Evolutionary conservation across 2,888 invertebrate species (phyloP).

Genomic region (Drosophila nigritarsus): DNA sequence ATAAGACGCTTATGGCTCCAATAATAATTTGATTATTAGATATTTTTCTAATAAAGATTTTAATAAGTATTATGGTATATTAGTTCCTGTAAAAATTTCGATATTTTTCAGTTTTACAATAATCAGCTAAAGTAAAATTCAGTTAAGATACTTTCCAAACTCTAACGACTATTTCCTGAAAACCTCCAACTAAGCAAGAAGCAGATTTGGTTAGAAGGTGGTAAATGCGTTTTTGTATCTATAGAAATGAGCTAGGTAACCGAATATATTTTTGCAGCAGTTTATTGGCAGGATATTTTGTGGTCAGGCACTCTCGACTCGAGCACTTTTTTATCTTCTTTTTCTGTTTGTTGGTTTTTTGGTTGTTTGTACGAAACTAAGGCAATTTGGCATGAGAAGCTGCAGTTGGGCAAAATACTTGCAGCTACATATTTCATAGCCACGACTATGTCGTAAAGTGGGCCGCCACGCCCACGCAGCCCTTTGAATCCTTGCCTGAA

Average conservation of each 20-base stretch:
- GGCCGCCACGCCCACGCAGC: constrained; percentile 22
- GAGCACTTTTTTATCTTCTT: constrained; percentile 16
- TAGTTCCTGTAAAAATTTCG: background rate
- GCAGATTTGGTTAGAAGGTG: background rate
- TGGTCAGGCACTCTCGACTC: background rate
- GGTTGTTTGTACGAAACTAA: constrained; percentile 31
- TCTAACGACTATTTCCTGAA: background rate
- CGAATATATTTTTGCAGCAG: background rate
- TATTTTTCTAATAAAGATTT: background rate
- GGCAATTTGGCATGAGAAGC: constrained; percentile 58
- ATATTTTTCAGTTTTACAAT: background rate
- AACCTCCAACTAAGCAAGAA: background rate
- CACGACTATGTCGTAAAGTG: constrained; percentile 57
- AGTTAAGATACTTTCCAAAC: background rate
- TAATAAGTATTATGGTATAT: background rate
- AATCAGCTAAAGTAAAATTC: background rate
- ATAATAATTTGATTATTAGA: background rate
- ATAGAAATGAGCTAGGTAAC: background rate
- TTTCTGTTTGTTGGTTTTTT: constrained; percentile 12
- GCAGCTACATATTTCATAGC: constrained; percentile 40
- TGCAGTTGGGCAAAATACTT: constrained; percentile 44
- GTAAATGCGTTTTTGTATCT: background rate
- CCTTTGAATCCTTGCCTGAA: constrained; percentile 60
- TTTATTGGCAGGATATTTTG: background rate
- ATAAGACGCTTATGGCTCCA: background rate